Conservation (phyloP, 2,888 invertebrate species). For the Keiferia lycopersicella region DNA sequence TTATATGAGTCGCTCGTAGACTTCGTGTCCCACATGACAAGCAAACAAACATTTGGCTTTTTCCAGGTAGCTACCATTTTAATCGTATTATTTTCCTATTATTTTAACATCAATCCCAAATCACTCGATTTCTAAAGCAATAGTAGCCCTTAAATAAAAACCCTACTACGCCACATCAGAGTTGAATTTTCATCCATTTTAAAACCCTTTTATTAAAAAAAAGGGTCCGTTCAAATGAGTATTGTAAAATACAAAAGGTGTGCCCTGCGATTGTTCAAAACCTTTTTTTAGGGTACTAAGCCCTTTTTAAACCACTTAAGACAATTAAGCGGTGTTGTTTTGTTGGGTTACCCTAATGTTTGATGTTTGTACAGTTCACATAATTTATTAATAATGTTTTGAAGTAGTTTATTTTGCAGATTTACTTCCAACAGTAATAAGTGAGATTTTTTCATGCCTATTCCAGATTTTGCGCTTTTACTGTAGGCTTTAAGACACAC, state of each 20-base stretch:
- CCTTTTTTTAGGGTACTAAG: slow-evolving; percentile 36
- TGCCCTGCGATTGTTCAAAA: slow-evolving; percentile 47
- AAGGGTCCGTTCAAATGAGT: slow-evolving; percentile 39
- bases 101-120: neutral
- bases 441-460: too few species aligned
- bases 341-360: slow-evolving; percentile 39
- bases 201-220: slow-evolving; percentile 32
- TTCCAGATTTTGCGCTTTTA: too few species aligned
- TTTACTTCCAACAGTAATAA: too few species aligned
- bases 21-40: too few species aligned
- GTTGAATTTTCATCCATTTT: slow-evolving; percentile 31
- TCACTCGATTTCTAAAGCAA: neutral
- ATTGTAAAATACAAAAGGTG: slow-evolving; percentile 49
- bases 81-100: neutral
- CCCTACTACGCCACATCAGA: slow-evolving; percentile 25
- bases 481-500: too few species aligned
- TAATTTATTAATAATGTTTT: neutral
- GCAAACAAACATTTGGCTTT: neutral
- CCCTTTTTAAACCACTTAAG: slow-evolving; percentile 60
- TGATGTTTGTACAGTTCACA: slow-evolving; percentile 13
- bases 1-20: too few species aligned
- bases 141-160: neutral
- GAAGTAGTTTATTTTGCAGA: neutral
- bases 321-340: slow-evolving; percentile 61
- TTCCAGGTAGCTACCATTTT: neutral